These are phyloP conservation scores for Hemiscyllium ocellatum DNA, from an alignment of 2,113 vertebrate species.

Conservation along the genomic window DNA sequence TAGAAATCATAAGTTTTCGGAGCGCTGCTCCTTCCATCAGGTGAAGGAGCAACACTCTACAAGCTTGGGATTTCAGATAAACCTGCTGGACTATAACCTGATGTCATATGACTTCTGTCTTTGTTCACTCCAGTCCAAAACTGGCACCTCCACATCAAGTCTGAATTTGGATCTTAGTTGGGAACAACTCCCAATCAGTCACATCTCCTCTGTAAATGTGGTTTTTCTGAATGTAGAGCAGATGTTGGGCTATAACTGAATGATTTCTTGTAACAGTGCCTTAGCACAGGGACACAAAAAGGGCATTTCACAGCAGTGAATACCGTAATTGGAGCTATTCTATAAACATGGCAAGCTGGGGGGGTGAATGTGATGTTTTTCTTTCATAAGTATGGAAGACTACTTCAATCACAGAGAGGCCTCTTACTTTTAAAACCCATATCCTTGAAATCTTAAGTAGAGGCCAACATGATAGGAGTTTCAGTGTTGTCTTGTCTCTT, in stretches of 20 bases:
- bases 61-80: too few species aligned
- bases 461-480: background rate
- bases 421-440: background rate
- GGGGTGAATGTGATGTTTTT: background rate
- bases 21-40: too few species aligned
- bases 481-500: slow-evolving; percentile 7
- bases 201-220: background rate
- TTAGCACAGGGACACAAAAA: background rate
- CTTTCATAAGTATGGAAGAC: background rate
- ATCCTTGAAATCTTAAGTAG: background rate
- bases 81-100: too few species aligned
- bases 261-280: background rate
- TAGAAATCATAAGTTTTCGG: too few species aligned
- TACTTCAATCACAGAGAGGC: background rate
- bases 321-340: slow-evolving; percentile 11
- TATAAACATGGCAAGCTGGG: background rate
- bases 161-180: background rate
- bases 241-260: background rate
- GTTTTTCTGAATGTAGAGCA: background rate
- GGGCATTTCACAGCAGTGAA: slow-evolving; percentile 21
- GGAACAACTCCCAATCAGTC: background rate
- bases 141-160: background rate
- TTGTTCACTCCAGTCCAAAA: too few species aligned
- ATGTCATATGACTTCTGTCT: too few species aligned
- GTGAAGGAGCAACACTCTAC: too few species aligned